Evolutionary conservation across 2,113 vertebrate genomes (phyloP), one percentile per base, ranked within the genome.

Genomic region (Pedionomus torquatus): DNA sequence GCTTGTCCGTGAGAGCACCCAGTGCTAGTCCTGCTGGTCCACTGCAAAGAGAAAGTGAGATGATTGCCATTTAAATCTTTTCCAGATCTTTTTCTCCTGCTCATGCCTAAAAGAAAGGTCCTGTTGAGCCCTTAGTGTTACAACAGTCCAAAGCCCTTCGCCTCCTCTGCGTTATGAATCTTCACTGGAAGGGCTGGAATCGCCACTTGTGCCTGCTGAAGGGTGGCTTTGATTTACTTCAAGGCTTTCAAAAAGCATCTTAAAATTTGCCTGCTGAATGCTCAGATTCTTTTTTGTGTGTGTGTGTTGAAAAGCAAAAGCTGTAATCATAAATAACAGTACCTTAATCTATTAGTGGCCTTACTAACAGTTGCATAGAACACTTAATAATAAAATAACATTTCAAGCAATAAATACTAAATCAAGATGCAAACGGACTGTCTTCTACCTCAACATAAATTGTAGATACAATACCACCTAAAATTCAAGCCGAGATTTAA

Each of bases 401-500:
- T 96, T 95, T 96, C 87, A 74, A 81, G n/a, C 83, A 91, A 93
- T 93, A 95, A 96, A 90, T 95, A 88, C 65, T 86, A 87, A 86
- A 97, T 93, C 91, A 95, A 93, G 76, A 94, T 61, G 64, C 89
- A 87, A 95, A 95, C 15, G 9, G 44, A 92, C 78, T 93, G 66
- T 51, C 48, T 84, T 91, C 52, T 51, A 95, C 51, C 37, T 94
- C 83, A 91, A 49, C 95, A 93, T 77, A 96, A 84, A 96, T 95
- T 93, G 89, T 76, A 57, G 43, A 64, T 92, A 85, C 76, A 85
- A 94, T 81, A 93, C 44, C 41, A 77, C 63, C 64, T 92, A 82
- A 92, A 97, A 96, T 75, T 92, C 72, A 90, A 93, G 90, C 75
- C 92, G 71, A 98, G 96, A 98, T 97, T 98, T 98, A 96, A 96